phyloP scores from a whole-genome alignment of 2,113 vertebrate genomes.

The Verasper variegatus region DNA sequence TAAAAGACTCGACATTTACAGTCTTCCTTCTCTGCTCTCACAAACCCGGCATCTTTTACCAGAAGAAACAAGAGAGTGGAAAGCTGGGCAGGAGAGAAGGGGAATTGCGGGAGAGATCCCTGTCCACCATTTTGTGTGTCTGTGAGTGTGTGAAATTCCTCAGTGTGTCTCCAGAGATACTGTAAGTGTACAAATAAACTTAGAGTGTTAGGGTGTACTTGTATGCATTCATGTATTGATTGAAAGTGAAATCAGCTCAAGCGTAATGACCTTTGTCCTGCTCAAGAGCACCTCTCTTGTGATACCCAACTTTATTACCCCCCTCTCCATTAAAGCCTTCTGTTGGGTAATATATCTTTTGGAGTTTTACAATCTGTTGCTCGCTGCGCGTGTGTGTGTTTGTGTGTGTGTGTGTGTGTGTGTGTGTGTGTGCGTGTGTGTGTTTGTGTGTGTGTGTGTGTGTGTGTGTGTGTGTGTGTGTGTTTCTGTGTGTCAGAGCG shows the following conservation, averaged over 20 bases:
- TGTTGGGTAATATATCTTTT: slow-evolving; percentile 74
- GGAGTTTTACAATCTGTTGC: slow-evolving; percentile 73
- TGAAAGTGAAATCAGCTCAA: slow-evolving; percentile 56
- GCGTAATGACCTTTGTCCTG: slow-evolving; percentile 52
- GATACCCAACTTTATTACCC: slow-evolving; percentile 66
- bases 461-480: slow-evolving; percentile 32
- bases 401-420: slow-evolving; percentile 22
- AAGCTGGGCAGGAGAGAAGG: background rate
- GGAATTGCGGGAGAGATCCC: background rate
- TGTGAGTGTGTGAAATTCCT: background rate
- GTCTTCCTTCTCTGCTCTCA: slow-evolving; percentile 43
- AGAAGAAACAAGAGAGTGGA: slow-evolving; percentile 33
- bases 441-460: slow-evolving; percentile 16
- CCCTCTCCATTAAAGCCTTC: slow-evolving; percentile 58
- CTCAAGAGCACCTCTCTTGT: slow-evolving; percentile 66
- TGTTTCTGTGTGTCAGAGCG: background rate
- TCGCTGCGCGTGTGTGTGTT: slow-evolving; percentile 30
- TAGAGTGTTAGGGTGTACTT: slow-evolving; percentile 2
- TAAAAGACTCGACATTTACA: slow-evolving; percentile 75
- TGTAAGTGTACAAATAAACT: slow-evolving; percentile 4
- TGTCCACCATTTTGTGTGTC: slow-evolving; percentile 35
- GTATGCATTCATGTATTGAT: slow-evolving; percentile 28
- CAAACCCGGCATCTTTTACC: slow-evolving; percentile 27
- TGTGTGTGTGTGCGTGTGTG: slow-evolving; percentile 21
- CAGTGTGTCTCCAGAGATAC: background rate